Conservation (phyloP, 1,140 invertebrate genomes). For the Zaprionus vittiger region DNA sequence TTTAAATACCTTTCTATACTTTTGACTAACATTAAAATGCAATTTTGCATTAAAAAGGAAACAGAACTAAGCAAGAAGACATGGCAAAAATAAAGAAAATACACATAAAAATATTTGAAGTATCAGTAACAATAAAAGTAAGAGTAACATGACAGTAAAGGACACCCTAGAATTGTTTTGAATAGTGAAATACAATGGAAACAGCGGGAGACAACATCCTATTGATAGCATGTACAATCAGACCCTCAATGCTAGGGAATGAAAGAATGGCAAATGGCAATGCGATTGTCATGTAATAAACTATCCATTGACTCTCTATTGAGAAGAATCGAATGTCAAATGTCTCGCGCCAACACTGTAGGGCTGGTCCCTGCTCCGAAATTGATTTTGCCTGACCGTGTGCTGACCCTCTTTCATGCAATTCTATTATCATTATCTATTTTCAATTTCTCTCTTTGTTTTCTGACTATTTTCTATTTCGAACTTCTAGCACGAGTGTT, state of each 20-base stretch:
- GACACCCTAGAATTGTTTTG: neutral
- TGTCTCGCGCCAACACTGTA: neutral
- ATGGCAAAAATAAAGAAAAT: too few species aligned
- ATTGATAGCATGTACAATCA: conserved; percentile 40
- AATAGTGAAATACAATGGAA: neutral
- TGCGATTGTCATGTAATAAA: conserved; percentile 61
- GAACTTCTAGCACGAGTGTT: neutral
- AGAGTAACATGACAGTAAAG: neutral
- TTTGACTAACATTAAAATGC: too few species aligned
- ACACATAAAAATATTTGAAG: neutral
- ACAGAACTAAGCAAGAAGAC: too few species aligned
- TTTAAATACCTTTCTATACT: too few species aligned
- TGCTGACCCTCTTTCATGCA: conserved; percentile 32
- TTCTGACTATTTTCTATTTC: conserved; percentile 7
- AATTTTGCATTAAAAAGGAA: too few species aligned
- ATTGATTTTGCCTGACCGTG: conserved; percentile 3
- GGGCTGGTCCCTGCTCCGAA: too few species aligned
- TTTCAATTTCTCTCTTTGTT: conserved; percentile 5
- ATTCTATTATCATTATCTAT: conserved; percentile 30
- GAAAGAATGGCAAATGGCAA: conserved; percentile 41
- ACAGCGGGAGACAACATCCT: conserved; percentile 37
- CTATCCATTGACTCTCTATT: conserved; percentile 54
- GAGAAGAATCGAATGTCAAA: neutral
- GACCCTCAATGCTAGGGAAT: conserved; percentile 7
- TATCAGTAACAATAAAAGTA: neutral